Evolutionary conservation across 1,140 invertebrate genomes (phyloP).

Genomic region (Portunus trituberculatus): DNA sequence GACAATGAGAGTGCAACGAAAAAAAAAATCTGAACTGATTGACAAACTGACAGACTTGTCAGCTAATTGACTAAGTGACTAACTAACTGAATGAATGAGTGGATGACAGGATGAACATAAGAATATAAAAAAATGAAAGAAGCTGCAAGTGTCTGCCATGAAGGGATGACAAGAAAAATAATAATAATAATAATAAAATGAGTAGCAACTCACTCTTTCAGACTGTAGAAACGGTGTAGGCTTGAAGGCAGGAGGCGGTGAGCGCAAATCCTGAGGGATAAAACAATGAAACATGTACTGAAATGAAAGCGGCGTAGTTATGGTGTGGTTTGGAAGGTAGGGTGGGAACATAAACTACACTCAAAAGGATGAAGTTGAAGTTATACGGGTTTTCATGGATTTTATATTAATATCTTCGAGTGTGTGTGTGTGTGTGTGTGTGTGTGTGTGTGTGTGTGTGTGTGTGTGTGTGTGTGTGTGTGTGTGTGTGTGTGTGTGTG

Average conservation of each 20-base stretch:
- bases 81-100: neutral
- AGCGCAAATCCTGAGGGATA: conserved; percentile 34
- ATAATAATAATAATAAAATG: neutral
- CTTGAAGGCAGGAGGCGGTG: neutral
- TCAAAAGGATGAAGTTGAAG: neutral
- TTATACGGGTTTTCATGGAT: no score
- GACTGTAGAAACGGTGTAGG: conserved; percentile 40
- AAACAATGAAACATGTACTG: neutral
- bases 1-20: no score
- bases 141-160: neutral
- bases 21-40: neutral
- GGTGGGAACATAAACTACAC: neutral
- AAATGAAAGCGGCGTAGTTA: no score
- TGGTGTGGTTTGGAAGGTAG: no score
- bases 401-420: no score
- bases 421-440: no score
- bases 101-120: neutral
- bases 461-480: no score
- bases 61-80: neutral
- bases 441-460: no score
- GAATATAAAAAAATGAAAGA: no score
- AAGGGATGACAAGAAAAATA: neutral
- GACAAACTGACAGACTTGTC: neutral
- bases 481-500: no score
- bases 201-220: conserved; percentile 52